Evolutionary conservation across 2,113 vertebrate species (phyloP).

Genomic region (Halcyon senegalensis): DNA sequence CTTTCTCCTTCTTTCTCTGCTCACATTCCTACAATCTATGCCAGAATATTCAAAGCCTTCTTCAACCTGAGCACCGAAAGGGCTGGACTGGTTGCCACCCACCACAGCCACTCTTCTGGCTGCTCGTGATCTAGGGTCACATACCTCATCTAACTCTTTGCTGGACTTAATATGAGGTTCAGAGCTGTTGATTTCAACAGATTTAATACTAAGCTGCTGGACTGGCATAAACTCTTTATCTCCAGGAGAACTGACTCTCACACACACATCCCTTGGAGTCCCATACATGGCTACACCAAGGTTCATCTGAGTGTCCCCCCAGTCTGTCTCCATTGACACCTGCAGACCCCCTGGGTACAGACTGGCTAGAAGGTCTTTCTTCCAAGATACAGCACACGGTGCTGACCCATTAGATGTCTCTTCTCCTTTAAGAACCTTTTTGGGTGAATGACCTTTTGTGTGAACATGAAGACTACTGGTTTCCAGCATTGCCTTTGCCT

Average conservation of each 20-base stretch:
- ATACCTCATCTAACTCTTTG: background rate
- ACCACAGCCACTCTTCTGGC: background rate
- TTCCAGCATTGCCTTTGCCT: background rate
- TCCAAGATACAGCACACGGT: background rate
- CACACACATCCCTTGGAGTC: background rate
- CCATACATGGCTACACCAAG: background rate
- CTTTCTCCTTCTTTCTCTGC: background rate
- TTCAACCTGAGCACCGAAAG: background rate
- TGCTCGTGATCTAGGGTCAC: background rate
- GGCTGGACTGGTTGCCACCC: background rate
- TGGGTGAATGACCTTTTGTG: background rate
- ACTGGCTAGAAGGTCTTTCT: background rate
- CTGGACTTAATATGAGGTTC: background rate
- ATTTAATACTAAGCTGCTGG: background rate
- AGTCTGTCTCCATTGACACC: conserved; percentile 15
- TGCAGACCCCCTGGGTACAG: background rate
- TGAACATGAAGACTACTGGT: background rate
- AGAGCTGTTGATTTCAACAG: background rate
- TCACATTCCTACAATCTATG: background rate
- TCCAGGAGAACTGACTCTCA: background rate
- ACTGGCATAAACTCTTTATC: background rate
- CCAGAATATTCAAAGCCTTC: background rate
- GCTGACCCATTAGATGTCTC: background rate
- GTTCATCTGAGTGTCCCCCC: background rate
- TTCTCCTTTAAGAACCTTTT: background rate